Conservation (phyloP, 2,797 vertebrate genomes). For the Oreortyx pictus region DNA sequence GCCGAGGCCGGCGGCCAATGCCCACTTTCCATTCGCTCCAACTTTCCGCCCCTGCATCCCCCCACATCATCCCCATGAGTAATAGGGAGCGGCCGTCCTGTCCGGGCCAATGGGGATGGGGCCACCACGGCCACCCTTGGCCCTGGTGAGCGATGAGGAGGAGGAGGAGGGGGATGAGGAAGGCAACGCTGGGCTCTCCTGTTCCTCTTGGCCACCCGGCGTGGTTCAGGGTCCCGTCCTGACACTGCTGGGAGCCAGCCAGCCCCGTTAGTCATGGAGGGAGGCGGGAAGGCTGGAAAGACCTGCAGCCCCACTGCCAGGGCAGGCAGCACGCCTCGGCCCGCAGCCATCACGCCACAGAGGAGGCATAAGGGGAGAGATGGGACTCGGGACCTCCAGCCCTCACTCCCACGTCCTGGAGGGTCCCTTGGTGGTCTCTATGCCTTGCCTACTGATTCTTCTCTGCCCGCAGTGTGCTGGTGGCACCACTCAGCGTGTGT, state of each 20-base stretch:
- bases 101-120: neutral
- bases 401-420: neutral
- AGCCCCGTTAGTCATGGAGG: neutral
- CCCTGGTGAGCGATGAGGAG: neutral
- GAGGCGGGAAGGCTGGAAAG: neutral
- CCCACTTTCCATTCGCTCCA: slow-evolving; percentile 2
- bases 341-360: neutral
- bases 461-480: accelerated
- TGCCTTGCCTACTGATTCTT: neutral
- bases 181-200: neutral
- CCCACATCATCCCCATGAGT: slow-evolving; percentile 49
- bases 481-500: accelerated
- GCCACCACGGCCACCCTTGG: neutral
- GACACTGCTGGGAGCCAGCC: neutral
- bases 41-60: slow-evolving; percentile 30
- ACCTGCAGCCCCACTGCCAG: neutral
- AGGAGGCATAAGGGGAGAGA: neutral
- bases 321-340: neutral
- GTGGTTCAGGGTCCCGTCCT: neutral
- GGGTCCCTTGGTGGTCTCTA: neutral
- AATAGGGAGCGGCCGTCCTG: slow-evolving; percentile 23
- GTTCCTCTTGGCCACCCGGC: neutral
- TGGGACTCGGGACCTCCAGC: neutral
- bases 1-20: neutral
- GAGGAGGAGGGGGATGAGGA: neutral